Evolutionary conservation across 2,888 invertebrate species (phyloP).

Genomic region (Amitus sp.): DNA sequence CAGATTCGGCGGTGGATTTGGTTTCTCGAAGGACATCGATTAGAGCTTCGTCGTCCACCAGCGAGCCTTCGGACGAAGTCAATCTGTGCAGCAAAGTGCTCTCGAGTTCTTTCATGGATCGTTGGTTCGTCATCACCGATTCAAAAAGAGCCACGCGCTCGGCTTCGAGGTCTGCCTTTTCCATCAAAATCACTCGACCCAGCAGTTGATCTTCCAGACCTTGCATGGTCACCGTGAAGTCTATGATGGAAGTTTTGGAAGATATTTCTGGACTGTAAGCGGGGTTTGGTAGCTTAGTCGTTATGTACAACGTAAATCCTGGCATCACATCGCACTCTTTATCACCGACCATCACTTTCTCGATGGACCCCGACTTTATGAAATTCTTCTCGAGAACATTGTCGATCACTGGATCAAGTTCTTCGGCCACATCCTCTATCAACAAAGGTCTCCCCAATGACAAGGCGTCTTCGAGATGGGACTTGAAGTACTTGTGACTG

Average conservation of each 20-base stretch:
- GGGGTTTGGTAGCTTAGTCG: constrained; percentile 95
- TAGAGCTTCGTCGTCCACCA: constrained; percentile 95
- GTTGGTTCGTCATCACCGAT: constrained; percentile 95
- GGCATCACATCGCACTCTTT: constrained; percentile 98
- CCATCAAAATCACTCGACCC: constrained; percentile 94
- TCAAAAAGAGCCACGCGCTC: constrained; percentile 93
- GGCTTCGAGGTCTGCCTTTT: constrained; percentile 94
- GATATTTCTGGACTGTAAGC: constrained; percentile 97
- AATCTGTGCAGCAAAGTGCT: constrained; percentile 90
- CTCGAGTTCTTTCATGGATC: constrained; percentile 95
- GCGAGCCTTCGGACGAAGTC: constrained; percentile 91
- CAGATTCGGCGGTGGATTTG: constrained; percentile 89
- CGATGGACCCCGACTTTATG: constrained; percentile 95
- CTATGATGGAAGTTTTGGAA: constrained; percentile 96
- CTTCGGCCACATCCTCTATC: constrained; percentile 95
- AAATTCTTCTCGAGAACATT: constrained; percentile 98
- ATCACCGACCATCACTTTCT: constrained; percentile 93
- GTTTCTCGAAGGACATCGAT: constrained; percentile 90
- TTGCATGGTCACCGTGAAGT: constrained; percentile 97
- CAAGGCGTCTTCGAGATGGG: constrained; percentile 88
- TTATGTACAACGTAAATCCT: constrained; percentile 94
- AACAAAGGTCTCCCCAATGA: constrained; percentile 88
- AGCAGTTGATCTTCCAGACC: constrained; percentile 95
- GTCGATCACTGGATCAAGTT: constrained; percentile 95
- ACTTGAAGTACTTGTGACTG: constrained; percentile 96